Conservation (phyloP, 1,140 invertebrate species). For the Brachionus koreanus region DNA sequence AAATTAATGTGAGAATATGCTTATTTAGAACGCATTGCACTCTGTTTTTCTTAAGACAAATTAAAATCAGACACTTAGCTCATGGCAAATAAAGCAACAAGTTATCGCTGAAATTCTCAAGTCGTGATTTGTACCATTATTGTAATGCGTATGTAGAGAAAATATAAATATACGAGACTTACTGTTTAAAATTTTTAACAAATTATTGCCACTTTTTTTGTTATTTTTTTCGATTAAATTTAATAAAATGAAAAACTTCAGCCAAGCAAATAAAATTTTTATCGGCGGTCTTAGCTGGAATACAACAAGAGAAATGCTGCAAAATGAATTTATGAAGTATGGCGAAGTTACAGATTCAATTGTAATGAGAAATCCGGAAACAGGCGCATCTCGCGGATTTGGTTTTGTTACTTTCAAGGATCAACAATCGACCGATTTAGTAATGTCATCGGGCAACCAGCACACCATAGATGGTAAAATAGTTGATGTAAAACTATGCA, state of each 20-base stretch:
- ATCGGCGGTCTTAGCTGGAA: conserved; percentile 73
- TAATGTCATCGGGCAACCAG: conserved; percentile 57
- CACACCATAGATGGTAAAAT: conserved; percentile 58
- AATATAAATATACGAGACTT: conserved; percentile 38
- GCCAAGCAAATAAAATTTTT: conserved; percentile 80
- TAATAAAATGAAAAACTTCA: conserved; percentile 11
- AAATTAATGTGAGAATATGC: background rate
- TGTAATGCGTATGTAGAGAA: background rate
- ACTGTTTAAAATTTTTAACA: background rate
- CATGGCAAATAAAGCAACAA: conserved; percentile 6
- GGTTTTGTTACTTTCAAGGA: conserved; percentile 93
- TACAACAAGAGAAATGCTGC: conserved; percentile 52
- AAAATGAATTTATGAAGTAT: conserved; percentile 79
- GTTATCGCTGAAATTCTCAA: background rate
- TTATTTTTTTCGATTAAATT: conserved; percentile 11
- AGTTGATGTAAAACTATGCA: conserved; percentile 51
- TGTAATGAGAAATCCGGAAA: conserved; percentile 61
- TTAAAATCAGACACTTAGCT: background rate
- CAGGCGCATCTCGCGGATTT: conserved; percentile 88
- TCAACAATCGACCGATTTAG: background rate
- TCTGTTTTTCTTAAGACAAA: background rate
- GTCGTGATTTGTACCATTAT: background rate
- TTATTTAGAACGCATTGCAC: background rate
- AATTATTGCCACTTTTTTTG: conserved; percentile 11
- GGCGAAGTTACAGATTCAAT: conserved; percentile 74